Conservation (phyloP, 2,888 invertebrate species). For the Hydrotaea diabolus region DNA sequence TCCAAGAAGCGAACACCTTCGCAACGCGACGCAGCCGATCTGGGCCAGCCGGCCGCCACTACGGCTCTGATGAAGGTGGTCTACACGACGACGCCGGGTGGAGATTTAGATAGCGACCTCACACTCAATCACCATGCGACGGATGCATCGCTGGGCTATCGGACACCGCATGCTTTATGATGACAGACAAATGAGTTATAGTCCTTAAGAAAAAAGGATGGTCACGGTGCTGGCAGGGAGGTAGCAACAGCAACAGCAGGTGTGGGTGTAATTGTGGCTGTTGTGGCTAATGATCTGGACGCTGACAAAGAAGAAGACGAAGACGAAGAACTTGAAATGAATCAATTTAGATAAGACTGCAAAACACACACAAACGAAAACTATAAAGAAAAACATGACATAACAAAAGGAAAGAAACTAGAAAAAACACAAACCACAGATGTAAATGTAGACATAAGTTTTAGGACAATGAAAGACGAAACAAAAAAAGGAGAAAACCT, state of each 20-base stretch:
- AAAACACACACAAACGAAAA: conserved; percentile 7
- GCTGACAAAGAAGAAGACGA: conserved; percentile 32
- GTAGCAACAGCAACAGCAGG: not conserved
- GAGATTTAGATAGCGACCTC: conserved; percentile 47
- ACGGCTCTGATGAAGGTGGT: conserved; percentile 59
- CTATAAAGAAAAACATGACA: conserved; percentile 14
- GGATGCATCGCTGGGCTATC: conserved; percentile 41
- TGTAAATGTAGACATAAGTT: no score
- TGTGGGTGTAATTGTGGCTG: not conserved
- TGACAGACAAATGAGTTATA: conserved; percentile 52
- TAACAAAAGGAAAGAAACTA: not conserved
- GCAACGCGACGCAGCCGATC: not conserved
- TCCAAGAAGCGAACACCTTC: conserved; percentile 38
- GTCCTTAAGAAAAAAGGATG: conserved; percentile 10
- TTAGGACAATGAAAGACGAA: not conserved
- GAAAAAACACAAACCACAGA: not conserved
- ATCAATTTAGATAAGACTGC: conserved; percentile 66
- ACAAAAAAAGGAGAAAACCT: not conserved
- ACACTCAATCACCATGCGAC: conserved; percentile 32
- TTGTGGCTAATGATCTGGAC: not conserved
- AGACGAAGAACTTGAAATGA: conserved; percentile 56
- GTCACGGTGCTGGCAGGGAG: not conserved
- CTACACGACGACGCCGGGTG: conserved; percentile 48
- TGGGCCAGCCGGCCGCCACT: conserved; percentile 15
- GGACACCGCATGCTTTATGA: conserved; percentile 58